Evolutionary conservation across 92 coral and sea anemone species (phyloP).

Genomic region (Scolanthus callimorphus): DNA sequence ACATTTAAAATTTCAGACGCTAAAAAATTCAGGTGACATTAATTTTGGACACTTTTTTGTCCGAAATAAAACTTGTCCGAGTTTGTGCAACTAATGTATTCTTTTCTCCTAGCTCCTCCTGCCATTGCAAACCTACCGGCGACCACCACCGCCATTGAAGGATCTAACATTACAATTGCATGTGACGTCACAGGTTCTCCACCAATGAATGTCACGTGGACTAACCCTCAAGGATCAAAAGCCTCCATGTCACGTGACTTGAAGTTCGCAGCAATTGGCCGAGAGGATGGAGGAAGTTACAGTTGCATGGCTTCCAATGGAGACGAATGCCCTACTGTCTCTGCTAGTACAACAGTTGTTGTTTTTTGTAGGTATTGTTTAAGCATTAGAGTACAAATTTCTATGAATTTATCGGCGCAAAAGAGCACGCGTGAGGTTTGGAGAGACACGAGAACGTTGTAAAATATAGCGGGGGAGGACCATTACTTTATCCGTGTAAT

Average conservation of each 20-base stretch:
- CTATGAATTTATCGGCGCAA: too few species aligned
- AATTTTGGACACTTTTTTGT: too few species aligned
- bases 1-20: too few species aligned
- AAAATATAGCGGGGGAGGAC: too few species aligned
- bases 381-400: too few species aligned
- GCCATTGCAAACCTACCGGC: neutral
- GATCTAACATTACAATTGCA: neutral
- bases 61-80: neutral
- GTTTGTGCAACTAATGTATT: neutral
- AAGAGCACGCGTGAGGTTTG: too few species aligned
- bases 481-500: too few species aligned
- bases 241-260: neutral
- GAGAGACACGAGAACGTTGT: too few species aligned
- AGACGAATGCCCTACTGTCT: neutral
- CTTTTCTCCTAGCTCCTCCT: neutral
- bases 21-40: too few species aligned
- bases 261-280: neutral
- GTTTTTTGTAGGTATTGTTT: neutral
- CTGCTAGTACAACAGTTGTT: neutral
- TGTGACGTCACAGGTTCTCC: neutral
- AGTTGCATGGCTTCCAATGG: neutral
- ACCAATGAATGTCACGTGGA: conserved; percentile 2
- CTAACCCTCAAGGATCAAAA: too few species aligned
- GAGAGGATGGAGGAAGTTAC: neutral
- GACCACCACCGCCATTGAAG: neutral